These are phyloP conservation scores for Pemphredon lugubris DNA, from an alignment of 2,888 invertebrate species.

Conservation along the genomic window DNA sequence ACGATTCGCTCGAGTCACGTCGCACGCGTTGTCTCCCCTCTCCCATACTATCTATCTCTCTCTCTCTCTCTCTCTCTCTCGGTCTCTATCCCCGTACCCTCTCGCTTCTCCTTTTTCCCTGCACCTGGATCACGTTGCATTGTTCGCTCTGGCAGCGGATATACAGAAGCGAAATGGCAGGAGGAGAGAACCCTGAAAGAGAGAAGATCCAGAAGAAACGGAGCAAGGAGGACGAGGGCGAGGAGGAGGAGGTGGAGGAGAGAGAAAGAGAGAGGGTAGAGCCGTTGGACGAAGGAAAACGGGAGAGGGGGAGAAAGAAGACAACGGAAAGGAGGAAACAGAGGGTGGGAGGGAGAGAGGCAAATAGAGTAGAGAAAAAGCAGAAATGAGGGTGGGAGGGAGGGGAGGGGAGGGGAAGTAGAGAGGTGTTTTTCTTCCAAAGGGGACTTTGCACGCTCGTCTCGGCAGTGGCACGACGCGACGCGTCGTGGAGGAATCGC, in stretches of 20 bases:
- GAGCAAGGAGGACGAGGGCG: slow-evolving; percentile 35
- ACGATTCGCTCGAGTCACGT: slow-evolving; percentile 38
- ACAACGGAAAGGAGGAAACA: slow-evolving; percentile 18
- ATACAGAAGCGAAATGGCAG: slow-evolving; percentile 61
- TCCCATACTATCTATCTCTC: background rate
- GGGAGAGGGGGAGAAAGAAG: slow-evolving; percentile 25
- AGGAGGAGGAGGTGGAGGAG: slow-evolving; percentile 4
- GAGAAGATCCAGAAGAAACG: slow-evolving; percentile 54
- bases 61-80: slow-evolving; percentile 2
- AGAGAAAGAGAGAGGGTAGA: slow-evolving; percentile 16
- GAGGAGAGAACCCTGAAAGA: slow-evolving; percentile 44
- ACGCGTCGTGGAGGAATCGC: slow-evolving; percentile 63
- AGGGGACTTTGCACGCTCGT: slow-evolving; percentile 67
- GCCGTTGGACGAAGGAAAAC: slow-evolving; percentile 48
- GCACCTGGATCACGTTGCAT: slow-evolving; percentile 67
- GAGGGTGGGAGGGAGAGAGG: slow-evolving; percentile 1
- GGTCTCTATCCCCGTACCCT: slow-evolving; percentile 8
- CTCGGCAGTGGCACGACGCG: slow-evolving; percentile 63
- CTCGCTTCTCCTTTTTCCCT: slow-evolving; percentile 48
- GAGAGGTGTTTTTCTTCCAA: slow-evolving; percentile 67
- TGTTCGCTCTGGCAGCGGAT: slow-evolving; percentile 55
- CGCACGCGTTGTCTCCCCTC: background rate
- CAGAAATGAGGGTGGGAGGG: slow-evolving; percentile 28
- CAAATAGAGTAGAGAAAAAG: slow-evolving; percentile 23
- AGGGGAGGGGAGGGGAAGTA: slow-evolving; percentile 17